phyloP scores from a whole-genome alignment of 2,888 invertebrate genomes.

The Allolobophora icterica region DNA sequence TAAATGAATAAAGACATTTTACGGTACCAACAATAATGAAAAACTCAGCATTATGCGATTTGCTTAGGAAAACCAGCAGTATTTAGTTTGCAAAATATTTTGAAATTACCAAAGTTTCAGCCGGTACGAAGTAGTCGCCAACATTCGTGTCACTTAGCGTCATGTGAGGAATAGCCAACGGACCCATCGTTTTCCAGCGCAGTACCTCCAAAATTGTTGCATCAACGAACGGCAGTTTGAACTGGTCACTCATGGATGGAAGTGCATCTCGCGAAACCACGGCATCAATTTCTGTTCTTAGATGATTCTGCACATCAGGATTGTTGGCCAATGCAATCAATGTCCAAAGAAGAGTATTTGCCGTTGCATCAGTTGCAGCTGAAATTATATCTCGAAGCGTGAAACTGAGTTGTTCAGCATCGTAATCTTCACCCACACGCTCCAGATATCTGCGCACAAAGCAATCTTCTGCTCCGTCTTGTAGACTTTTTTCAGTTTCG shows the following conservation, averaged over 20 bases:
- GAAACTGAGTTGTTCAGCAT: background rate
- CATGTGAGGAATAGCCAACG: background rate
- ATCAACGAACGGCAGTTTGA: background rate
- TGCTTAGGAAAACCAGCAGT: too few relatives aligned
- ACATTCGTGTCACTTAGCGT: background rate
- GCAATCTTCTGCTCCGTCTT: background rate
- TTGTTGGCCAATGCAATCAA: background rate
- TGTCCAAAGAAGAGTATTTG: background rate
- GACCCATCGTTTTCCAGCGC: constrained; percentile 6
- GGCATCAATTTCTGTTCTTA: background rate
- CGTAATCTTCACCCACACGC: background rate
- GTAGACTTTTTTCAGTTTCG: background rate
- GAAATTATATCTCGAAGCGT: background rate
- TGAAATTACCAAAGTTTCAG: constrained; percentile 21
- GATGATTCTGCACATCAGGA: background rate
- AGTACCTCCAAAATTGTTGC: background rate
- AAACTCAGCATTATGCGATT: too few relatives aligned
- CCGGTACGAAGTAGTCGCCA: background rate
- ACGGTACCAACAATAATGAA: too few relatives aligned
- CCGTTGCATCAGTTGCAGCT: background rate
- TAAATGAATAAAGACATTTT: too few relatives aligned
- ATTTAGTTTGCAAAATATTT: too few relatives aligned
- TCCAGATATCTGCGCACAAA: constrained; percentile 18
- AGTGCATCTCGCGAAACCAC: background rate
- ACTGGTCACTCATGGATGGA: background rate